Evolutionary conservation across 2,797 vertebrate species (phyloP), one percentile per base, ranked within the genome.

Genomic region (Xyrichtys novacula): DNA sequence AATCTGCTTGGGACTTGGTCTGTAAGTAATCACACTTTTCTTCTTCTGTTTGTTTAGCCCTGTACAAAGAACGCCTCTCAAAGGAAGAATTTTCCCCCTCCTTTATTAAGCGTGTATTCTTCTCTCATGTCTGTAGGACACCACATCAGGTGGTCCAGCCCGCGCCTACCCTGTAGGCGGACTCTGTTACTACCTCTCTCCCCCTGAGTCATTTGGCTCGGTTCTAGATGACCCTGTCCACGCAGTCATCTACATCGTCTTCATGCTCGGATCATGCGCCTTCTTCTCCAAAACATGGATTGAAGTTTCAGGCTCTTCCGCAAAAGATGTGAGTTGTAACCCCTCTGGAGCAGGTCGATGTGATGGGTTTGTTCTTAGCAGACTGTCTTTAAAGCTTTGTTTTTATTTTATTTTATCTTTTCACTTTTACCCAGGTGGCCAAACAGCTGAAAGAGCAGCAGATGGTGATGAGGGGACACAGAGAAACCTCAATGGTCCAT

Each of bases 271-370:
- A 39, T 99, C 98, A 1, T 99, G 98, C 61, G 98, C 98, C 43
- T 99, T 99, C 90, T 99, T 99, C 91, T 99, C 98, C 26, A 99
- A 99, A 89, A 99, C 98, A 0, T 99, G 98, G 98, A 99, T 99
- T 47, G 98, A 99, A 88, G 98, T 99, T 20, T 99, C 98, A 0
- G 98, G 98, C 40, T 99, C 98, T 11, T 99, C 98, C 61, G 98
- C 98, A 9, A 99, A 99, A 93, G 98, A 99, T 61, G 98, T 99
- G 85, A 95, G 97, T 94, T 43, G 19, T 32, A 2, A 11, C 39
- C 25, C 1, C 6, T 40, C 16, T 28, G 1, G 2, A 7, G 3
- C 25, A 28, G 39, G 3, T 44, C n/a, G 19, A 14, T 10, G 15
- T 32, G 43, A 0, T 7, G 10, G 1, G 19, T 46, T 74, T 20